Conservation (phyloP, 2,797 vertebrate species). For the Rhinatrema bivittatum region DNA sequence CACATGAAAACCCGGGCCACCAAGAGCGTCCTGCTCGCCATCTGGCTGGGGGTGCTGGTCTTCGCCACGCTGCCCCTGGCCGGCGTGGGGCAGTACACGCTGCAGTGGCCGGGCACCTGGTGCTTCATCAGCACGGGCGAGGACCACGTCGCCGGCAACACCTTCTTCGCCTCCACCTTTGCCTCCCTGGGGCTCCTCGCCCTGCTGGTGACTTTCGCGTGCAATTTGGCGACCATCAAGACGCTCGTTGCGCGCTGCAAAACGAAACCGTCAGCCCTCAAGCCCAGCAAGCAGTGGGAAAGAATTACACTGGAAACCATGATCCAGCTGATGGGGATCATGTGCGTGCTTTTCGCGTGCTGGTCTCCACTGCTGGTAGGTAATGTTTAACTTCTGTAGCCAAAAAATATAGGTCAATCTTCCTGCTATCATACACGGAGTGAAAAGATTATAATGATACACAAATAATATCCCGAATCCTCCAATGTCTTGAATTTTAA, state of each 20-base stretch:
- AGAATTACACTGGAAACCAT: slow-evolving; percentile 86
- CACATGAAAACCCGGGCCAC: slow-evolving; percentile 81
- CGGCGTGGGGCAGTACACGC: slow-evolving; percentile 75
- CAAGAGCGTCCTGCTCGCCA: slow-evolving; percentile 57
- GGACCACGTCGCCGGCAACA: slow-evolving; percentile 10
- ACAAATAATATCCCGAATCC: too few relatives aligned
- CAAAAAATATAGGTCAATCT: too few relatives aligned
- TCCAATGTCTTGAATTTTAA: too few relatives aligned
- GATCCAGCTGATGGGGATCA: slow-evolving; percentile 87
- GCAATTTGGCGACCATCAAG: slow-evolving; percentile 84
- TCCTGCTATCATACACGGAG: too few relatives aligned
- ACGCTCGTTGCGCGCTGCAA: slow-evolving; percentile 77
- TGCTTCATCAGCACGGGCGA: slow-evolving; percentile 83
- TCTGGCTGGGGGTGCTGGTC: slow-evolving; percentile 66
- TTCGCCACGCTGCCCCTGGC: slow-evolving; percentile 80
- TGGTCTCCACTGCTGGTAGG: slow-evolving; percentile 95
- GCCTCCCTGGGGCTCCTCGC: slow-evolving; percentile 76
- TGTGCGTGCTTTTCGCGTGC: slow-evolving; percentile 87
- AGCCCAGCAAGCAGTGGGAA: slow-evolving; percentile 79
- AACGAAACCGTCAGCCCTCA: slow-evolving; percentile 56
- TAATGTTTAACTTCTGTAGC: slow-evolving; percentile 10
- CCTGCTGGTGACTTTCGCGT: slow-evolving; percentile 72
- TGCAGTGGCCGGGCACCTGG: slow-evolving; percentile 95
- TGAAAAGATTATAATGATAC: too few relatives aligned
- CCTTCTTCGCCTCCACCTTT: slow-evolving; percentile 72